Base-by-base conservation (phyloP, 2,888 invertebrate species). In the Perizoma flavofasciatum region DNA sequence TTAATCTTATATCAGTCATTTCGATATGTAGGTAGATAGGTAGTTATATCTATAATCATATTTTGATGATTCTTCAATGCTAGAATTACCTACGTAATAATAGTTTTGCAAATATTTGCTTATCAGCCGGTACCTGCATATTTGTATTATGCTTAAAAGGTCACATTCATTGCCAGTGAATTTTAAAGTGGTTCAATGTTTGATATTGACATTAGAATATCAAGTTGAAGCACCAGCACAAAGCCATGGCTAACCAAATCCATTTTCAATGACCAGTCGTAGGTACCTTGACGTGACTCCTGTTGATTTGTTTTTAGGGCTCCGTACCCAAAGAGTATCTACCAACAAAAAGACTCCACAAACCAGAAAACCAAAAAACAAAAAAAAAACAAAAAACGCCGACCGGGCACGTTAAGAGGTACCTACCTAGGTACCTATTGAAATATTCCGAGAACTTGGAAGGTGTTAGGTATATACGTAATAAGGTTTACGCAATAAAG, bases 91-190 rank as follows among this genome's bases (percentile, higher is more conserved):
- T 22, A 53, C 43, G 61, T 61, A 58, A 65, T 71, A 70, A 70
- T 71, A 67, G 61, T 65, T 66, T 65, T 64, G 64, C 73, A 78
- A 86, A 87, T 82, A 86, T 86, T 86, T 79, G 78, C 63, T 56
- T 59, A 73, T 70, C 68, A 73, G 70, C 40, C 49, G 45, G 10
- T 37, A 37, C 5, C 37, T 22, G 22, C 22, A 1, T 85, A 79
- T 86, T 83, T 86, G 79, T 75, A 68, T 69, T 69, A 73, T 67
- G 71, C 64, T 74, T 68, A 69, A 85, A 87, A 88, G 88, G 85
- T 86, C 85, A 73, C 69, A 68, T 75, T 78, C 80, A 81, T 81
- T 81, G 81, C 75, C 78, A 75, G 79, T 77, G 62, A 74, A 73
- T 78, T 77, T 73, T 70, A 70, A 75, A 83, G 80, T 82, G 78